Conservation (phyloP, 2,797 vertebrate genomes). For the Rhynchonycteris naso region DNA sequence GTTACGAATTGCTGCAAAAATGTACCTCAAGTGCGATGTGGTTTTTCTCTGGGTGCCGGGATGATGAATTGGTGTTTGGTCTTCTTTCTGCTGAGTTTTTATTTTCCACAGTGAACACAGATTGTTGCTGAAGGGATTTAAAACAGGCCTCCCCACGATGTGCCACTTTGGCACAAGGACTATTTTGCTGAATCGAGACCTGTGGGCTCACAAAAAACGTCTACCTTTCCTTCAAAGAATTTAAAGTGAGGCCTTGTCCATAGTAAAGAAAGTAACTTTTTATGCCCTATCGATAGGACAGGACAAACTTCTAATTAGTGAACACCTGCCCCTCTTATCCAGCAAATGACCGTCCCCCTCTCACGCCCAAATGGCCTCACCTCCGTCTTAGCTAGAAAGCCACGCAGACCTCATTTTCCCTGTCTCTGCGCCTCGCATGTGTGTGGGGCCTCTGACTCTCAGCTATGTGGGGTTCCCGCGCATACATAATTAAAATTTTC, state of each 20-base stretch:
- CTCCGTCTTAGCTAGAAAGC: not conserved
- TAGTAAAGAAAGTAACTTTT: not conserved
- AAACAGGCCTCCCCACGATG: not conserved
- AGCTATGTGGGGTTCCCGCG: not conserved
- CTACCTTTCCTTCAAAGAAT: not conserved
- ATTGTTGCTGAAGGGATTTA: not conserved
- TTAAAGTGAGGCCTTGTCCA: not conserved
- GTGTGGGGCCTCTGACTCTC: not conserved
- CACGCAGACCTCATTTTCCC: not conserved
- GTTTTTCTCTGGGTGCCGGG: not conserved
- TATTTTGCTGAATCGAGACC: not conserved
- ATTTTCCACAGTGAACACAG: not conserved
- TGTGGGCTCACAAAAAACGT: not conserved
- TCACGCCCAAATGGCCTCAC: not conserved
- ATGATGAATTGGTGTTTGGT: not conserved
- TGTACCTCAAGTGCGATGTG: not conserved
- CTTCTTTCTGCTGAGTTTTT: not conserved
- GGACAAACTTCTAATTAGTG: not conserved
- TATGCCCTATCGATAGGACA: not conserved
- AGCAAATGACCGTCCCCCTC: too few species aligned
- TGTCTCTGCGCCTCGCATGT: not conserved
- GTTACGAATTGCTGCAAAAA: not conserved
- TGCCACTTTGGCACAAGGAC: not conserved
- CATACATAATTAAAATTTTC: not conserved
- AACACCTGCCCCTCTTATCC: not conserved